Evolutionary conservation across 1,140 invertebrate species (phyloP).

Genomic region (Cheumatopsyche charites): DNA sequence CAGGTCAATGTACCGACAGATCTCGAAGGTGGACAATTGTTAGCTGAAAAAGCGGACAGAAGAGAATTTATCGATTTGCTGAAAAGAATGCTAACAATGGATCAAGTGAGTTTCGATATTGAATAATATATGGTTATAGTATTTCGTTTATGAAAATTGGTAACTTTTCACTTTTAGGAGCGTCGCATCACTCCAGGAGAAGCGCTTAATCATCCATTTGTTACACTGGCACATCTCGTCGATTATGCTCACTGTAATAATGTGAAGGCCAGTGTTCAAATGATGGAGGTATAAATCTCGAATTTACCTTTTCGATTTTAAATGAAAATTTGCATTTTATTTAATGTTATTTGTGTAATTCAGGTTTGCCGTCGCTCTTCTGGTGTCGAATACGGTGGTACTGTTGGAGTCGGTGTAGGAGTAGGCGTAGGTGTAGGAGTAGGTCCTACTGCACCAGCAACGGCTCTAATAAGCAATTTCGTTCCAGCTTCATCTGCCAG

Average conservation of each 20-base stretch:
- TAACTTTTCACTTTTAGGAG: slow-evolving; percentile 65
- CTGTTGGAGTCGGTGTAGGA: slow-evolving; percentile 48
- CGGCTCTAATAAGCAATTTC: slow-evolving; percentile 50
- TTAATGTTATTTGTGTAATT: neutral
- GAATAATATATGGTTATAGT: neutral
- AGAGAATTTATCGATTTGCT: slow-evolving; percentile 96
- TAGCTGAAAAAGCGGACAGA: slow-evolving; percentile 95
- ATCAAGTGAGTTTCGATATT: slow-evolving; percentile 70
- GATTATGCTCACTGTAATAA: slow-evolving; percentile 97
- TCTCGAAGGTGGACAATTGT: slow-evolving; percentile 90
- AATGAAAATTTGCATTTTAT: neutral
- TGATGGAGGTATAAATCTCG: slow-evolving; percentile 86
- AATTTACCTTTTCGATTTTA: neutral
- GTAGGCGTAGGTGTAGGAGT: slow-evolving; percentile 51
- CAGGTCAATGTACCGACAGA: slow-evolving; percentile 96
- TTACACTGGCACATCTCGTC: slow-evolving; percentile 89
- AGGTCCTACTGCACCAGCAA: slow-evolving; percentile 54
- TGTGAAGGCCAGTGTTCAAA: slow-evolving; percentile 92
- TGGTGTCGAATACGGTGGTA: slow-evolving; percentile 49
- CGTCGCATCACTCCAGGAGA: slow-evolving; percentile 93
- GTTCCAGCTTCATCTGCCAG: slow-evolving; percentile 49
- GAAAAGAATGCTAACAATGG: slow-evolving; percentile 97
- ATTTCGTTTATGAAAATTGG: neutral
- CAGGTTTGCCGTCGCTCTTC: slow-evolving; percentile 58
- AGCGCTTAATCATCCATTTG: slow-evolving; percentile 94